Conservation (phyloP, 2,113 vertebrate genomes). For the Solea solea region DNA sequence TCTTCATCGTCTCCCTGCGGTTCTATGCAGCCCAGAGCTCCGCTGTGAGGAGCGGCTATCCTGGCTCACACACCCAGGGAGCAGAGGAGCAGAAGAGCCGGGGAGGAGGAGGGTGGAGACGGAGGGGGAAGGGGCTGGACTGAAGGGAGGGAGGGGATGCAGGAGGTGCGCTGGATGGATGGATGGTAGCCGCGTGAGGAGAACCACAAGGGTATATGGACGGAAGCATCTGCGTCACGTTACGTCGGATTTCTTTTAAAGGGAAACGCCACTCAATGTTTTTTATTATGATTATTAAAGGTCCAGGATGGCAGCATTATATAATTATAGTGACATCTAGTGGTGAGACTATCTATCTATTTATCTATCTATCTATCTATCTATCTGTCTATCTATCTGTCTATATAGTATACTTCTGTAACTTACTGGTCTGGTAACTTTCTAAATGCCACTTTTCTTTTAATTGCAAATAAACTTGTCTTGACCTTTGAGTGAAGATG, state of each 20-base stretch:
- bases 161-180: conserved; percentile 27
- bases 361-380: no score
- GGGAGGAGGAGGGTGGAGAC: not conserved
- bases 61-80: conserved; percentile 45
- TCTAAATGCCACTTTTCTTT: no score
- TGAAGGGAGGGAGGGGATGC: conserved; percentile 15
- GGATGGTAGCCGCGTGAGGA: conserved; percentile 33
- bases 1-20: conserved; percentile 22
- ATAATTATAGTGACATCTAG: no score
- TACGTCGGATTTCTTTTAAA: conserved; percentile 65
- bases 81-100: not conserved
- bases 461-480: no score
- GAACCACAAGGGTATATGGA: conserved; percentile 34
- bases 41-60: conserved; percentile 57
- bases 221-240: conserved; percentile 63
- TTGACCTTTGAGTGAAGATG: no score
- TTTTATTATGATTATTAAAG: not conserved
- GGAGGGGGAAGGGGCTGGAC: conserved; percentile 4
- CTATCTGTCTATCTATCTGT: no score
- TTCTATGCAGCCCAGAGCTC: conserved; percentile 43
- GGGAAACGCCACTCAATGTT: conserved; percentile 38
- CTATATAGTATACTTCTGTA: no score
- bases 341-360: no score
- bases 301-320: no score
- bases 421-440: no score